Evolutionary conservation across 2,113 vertebrate species (phyloP), one percentile per base, ranked within the genome.

Genomic region (Tychaedon coryphoeus): DNA sequence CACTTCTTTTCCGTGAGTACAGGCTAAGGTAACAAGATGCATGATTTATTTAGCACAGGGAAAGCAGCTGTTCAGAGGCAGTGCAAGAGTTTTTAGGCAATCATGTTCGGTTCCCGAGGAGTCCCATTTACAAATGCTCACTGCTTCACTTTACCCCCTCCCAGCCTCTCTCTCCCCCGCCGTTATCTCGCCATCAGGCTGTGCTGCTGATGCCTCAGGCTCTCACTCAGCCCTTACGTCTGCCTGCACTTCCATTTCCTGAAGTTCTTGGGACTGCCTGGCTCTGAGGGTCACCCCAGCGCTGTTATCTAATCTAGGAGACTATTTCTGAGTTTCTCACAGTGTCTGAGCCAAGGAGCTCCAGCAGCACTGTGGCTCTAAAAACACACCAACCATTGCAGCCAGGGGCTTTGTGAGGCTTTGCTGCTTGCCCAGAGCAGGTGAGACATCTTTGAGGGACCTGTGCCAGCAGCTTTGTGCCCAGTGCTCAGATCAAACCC

Each of bases 31-130:
- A 97, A 96, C 43, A 91, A 97, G 95, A 69, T 9, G 33, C 65
- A 67, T 81, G 95, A 97, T 97, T 96, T 96, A 96, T 96, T 95
- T 88, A 91, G 74, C 76, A 77, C 54, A 60, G 85, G 67, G 74
- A 92, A 96, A 86, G 92, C 94, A 94, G 93, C 81, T 92, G 90
- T 90, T 93, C 51, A 11, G 61, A 90, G 82, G 76, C 88, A 85
- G 77, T 67, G 81, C 58, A 18, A 71, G 83, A 92, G 84, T 22
- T 93, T 85, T 95, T 47, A 89, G 79, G 86, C 56, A 88, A 82
- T 85, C 78, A 56, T 29, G 36, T 90, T 92, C 77, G 26, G 66
- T 48, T 95, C 87, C 93, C 4, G 73, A 94, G 78, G 57, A 90
- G 67, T 86, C 81, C 86, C 88, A n/a, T 93, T 88, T 91, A 77